Base-by-base conservation (phyloP, 2,888 invertebrate genomes). In the Lycaena phlaeas region DNA sequence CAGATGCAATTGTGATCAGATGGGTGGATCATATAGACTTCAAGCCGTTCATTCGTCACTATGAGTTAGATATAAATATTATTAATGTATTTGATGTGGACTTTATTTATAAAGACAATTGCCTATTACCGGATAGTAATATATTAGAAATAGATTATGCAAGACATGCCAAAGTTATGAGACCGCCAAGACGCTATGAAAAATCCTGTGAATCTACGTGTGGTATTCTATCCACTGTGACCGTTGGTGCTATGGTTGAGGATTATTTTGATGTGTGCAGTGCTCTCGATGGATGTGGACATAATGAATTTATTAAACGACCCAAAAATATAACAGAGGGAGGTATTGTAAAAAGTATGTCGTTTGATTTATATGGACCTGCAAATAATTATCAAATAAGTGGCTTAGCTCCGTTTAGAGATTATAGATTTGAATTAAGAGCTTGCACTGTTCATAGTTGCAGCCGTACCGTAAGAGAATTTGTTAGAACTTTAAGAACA, bases 11-110 rank as follows among this genome's bases (percentile, higher is more conserved):
- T 2, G 68, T 68, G 4, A 45, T 82, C 10, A 61, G 59, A 22
- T 84, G 84, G 84, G 68, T 75, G 1, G 66, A 81, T 44, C 81
- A 82, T 47, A 59, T 60, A 48, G 63, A 79, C 45, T 82, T 76
- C 47, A 44, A 47, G 14, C 50, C 50, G 10, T 62, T 70, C 42
- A 72, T 82, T 10, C 56, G 61, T 18, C 61, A 62, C 37, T 78
- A 81, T 36, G 68, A 77, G 53, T 50, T 84, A 12, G 75, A 77
- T 47, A 69, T 81, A 1, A 54, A 53, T 5, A 50, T 82, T 25
- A 59, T 82, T 38, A 70, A 75, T 29, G 68, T 70, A 25, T 37
- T 56, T 27, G 46, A 58, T 10, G 54, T 57, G 42, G 62, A 67
- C 46, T 50, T 68, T 7, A 38, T 38, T 14, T 44, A 54, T 1